Base-by-base conservation (phyloP, 2,797 vertebrate species). In the Eidolon dupreanum region DNA sequence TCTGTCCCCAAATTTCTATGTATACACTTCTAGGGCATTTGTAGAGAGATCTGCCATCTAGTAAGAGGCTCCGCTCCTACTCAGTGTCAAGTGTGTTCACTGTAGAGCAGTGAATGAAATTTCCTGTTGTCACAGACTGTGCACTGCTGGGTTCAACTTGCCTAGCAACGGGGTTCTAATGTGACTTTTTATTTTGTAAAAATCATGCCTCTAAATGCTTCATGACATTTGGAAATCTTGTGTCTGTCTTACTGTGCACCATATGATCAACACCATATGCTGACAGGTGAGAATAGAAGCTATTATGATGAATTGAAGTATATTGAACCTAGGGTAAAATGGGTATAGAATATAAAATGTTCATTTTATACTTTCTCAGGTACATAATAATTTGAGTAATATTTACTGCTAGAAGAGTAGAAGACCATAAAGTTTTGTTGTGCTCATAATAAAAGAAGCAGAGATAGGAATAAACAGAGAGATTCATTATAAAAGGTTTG, bases 161-260 rank as follows among this genome's bases (percentile, higher is more conserved):
- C 98, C 90, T 98, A 98, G 97, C 98, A 98, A 98, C 86, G 0
- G 97, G 97, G 74, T 96, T 97, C 97, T 97, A 88, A 96, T 92
- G 87, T 59, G 90, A 92, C 95, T 82, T 19, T 90, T 91, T 92
- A 95, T 95, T 98, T 96, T 86, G 22, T 96, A 97, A 96, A 97
- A 96, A 53, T 51, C 51, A 85, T 89, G 66, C 65, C 78, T 97
- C 77, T 93, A 90, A 98, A 94, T 83, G 81, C 94, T 95, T 92
- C n/a, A 22, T 94, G 97, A 97, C 98, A 97, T 97, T 98, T 98
- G 66, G 93, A 98, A 98, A 97, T 4, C 90, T 63, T 78, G 38
- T 94, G 53, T 95, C 94, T 77, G 51, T 84, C 93, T 78, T 78
- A 95, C 85, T 90, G 71, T 70, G 68, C 33, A 53, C 95, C 61